Evolutionary conservation across 2,888 invertebrate genomes (phyloP).

Genomic region (Pyrocoelia pectoralis): DNA sequence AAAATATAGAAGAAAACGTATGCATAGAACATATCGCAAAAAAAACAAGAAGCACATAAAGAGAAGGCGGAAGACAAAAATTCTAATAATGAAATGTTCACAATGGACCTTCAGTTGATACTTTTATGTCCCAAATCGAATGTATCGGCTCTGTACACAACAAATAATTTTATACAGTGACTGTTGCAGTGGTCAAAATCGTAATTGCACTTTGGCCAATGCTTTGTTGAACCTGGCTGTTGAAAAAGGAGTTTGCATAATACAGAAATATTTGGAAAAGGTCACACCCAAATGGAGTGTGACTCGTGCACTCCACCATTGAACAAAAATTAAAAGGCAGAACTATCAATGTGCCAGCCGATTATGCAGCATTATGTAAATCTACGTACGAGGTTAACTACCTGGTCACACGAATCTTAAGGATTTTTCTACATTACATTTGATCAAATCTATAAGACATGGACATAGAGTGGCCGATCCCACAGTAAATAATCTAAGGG

Average conservation of each 20-base stretch:
- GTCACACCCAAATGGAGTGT: conserved; percentile 9
- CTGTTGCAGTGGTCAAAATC: neutral
- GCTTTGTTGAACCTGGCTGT: neutral
- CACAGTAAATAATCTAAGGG: too few species aligned
- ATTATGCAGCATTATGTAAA: neutral
- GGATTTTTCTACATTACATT: too few species aligned
- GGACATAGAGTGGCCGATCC: too few species aligned
- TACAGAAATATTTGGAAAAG: conserved; percentile 4
- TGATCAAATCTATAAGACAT: too few species aligned
- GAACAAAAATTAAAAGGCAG: neutral
- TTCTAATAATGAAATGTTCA: conserved; percentile 5
- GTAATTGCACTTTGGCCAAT: neutral
- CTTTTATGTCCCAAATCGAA: conserved; percentile 30
- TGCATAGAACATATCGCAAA: conserved; percentile 7
- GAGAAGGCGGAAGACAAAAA: neutral
- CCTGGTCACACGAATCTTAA: too few species aligned
- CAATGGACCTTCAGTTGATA: conserved; percentile 32
- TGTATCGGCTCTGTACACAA: conserved; percentile 22
- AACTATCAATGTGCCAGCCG: neutral
- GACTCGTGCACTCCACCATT: neutral
- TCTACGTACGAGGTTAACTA: neutral
- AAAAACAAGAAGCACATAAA: neutral
- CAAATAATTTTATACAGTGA: neutral
- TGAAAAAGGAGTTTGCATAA: neutral
- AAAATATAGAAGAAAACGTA: conserved; percentile 21